A percentile compares a stretch with the other conserved stretches of the same genome.
Evolutionary conservation across 2,888 invertebrate genomes (phyloP).

Genomic region (Dicyrtoma fusca): DNA sequence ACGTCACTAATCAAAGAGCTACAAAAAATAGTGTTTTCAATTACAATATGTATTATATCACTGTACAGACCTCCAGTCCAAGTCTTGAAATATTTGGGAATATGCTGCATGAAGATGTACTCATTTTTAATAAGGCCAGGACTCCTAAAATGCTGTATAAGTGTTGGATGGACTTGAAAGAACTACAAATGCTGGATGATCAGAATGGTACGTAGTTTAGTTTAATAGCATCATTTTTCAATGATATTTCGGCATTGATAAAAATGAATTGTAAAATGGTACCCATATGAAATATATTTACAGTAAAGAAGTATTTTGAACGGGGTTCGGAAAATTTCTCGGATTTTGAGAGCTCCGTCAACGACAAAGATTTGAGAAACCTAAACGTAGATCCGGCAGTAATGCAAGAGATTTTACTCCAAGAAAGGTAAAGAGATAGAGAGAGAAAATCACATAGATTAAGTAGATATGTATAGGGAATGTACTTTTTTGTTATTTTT

Average conservation of each 20-base stretch:
- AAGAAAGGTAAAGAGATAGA: constrained; percentile 35
- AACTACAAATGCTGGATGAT: constrained; percentile 87
- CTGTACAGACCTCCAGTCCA: constrained; percentile 31
- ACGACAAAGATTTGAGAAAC: constrained; percentile 66
- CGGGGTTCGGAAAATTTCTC: constrained; percentile 66
- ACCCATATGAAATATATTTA: no score
- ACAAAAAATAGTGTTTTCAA: no score
- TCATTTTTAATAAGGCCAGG: constrained; percentile 83
- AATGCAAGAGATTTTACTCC: constrained; percentile 27
- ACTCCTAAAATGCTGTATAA: constrained; percentile 81
- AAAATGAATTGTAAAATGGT: no score
- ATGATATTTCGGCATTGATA: no score
- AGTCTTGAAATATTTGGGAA: constrained; percentile 63
- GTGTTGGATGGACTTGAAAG: constrained; percentile 92
- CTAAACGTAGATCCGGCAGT: constrained; percentile 29
- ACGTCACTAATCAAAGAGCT: no score
- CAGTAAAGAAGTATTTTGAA: constrained; percentile 57
- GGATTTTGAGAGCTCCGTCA: constrained; percentile 87
- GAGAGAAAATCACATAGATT: no score
- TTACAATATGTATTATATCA: background rate
- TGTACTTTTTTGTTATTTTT: constrained; percentile 26
- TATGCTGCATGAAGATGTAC: constrained; percentile 78
- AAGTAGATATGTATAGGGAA: background rate
- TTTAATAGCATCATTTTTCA: no score
- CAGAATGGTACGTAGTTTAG: constrained; percentile 69